Percentiles rank a stretch among this genome's conserved stretches.
phyloP scores from a whole-genome alignment of 2,113 vertebrate genomes.

The Diadophis punctatus region DNA sequence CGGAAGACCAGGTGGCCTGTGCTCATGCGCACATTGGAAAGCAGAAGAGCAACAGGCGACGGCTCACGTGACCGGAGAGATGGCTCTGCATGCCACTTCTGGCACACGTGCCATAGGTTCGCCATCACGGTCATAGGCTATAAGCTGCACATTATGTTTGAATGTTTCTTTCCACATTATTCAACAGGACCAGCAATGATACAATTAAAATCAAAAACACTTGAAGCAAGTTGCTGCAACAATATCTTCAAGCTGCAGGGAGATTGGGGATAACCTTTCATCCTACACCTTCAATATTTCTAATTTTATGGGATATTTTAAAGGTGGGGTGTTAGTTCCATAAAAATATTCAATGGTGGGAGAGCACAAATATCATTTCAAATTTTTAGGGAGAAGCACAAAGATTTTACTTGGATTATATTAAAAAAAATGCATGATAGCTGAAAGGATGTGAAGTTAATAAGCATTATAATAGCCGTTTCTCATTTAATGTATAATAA shows the following conservation, averaged over 20 bases:
- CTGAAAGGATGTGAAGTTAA: slow-evolving; percentile 41
- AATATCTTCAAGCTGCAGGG: slow-evolving; percentile 22
- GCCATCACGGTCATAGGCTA: not conserved
- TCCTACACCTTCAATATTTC: not conserved
- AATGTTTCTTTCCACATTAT: not conserved
- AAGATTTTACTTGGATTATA: slow-evolving; percentile 36
- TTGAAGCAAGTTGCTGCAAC: slow-evolving; percentile 31
- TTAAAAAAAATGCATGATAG: slow-evolving; percentile 43
- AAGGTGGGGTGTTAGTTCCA: slow-evolving; percentile 35
- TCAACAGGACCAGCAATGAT: slow-evolving; percentile 11
- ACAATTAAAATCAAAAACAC: not conserved
- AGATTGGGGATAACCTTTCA: not conserved
- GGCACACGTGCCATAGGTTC: too few species aligned
- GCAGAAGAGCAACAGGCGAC: too few species aligned
- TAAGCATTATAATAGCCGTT: slow-evolving; percentile 46
- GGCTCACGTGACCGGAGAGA: too few species aligned
- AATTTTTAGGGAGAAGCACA: slow-evolving; percentile 27
- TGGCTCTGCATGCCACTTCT: too few species aligned
- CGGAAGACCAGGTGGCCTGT: too few species aligned
- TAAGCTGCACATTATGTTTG: not conserved
- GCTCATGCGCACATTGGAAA: too few species aligned
- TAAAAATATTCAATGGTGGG: slow-evolving; percentile 22
- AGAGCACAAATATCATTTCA: slow-evolving; percentile 45
- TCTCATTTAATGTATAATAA: slow-evolving; percentile 38
- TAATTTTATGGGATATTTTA: slow-evolving; percentile 36